These are phyloP conservation scores for Corythoichthys haematopterus DNA, from an alignment of 2,113 vertebrate genomes.

Conservation along the genomic window DNA sequence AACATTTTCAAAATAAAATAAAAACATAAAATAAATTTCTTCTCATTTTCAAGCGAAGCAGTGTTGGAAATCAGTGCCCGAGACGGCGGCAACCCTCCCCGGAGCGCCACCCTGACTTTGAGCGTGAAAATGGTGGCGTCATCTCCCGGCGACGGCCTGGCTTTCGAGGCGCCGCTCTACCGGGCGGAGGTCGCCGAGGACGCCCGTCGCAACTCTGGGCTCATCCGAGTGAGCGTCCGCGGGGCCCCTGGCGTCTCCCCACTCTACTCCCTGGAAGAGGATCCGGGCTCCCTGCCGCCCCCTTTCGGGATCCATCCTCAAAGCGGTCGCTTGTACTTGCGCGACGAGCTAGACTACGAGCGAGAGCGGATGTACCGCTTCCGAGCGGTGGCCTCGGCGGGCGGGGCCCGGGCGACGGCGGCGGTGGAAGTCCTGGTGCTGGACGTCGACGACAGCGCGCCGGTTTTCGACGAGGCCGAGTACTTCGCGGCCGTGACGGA, in stretches of 20 bases:
- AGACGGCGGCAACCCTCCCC: conserved; percentile 76
- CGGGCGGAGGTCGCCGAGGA: conserved; percentile 83
- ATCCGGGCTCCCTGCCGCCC: conserved; percentile 46
- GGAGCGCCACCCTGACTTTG: conserved; percentile 70
- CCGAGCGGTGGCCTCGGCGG: conserved; percentile 66
- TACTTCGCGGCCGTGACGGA: conserved; percentile 85
- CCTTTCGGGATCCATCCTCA: conserved; percentile 74
- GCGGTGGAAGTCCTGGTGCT: conserved; percentile 75
- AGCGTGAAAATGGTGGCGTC: conserved; percentile 57
- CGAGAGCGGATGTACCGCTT: conserved; percentile 65
- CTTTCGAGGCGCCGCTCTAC: conserved; percentile 84
- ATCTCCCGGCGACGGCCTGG: conserved; percentile 55
- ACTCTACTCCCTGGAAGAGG: conserved; percentile 71
- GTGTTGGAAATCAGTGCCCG: conserved; percentile 71
- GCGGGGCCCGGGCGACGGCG: conserved; percentile 67
- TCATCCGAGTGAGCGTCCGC: conserved; percentile 76
- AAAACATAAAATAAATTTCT: not conserved
- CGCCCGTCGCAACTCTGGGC: conserved; percentile 54
- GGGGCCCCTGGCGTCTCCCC: conserved; percentile 7
- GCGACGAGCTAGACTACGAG: conserved; percentile 79
- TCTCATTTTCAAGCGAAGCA: not conserved
- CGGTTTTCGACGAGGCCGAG: conserved; percentile 68
- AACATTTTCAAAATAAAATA: too few relatives aligned
- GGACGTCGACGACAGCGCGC: conserved; percentile 88
- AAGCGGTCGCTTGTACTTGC: conserved; percentile 81